Base-by-base conservation (phyloP, 2,888 invertebrate genomes). In the Oscheius myriophilus region DNA sequence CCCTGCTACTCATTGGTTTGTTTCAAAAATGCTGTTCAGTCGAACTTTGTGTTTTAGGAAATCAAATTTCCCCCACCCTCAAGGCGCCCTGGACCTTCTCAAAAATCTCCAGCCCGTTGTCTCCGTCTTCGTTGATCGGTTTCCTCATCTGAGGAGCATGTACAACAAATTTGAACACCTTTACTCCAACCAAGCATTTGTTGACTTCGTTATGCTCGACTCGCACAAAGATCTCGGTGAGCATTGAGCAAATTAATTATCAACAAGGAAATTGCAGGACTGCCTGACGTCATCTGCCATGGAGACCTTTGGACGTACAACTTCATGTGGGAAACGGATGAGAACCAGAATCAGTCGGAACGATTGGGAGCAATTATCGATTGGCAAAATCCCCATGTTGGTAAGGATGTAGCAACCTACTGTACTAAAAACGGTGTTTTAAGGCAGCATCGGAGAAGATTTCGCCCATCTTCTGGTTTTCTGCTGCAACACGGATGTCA, bases 271-370 rank as follows among this genome's bases (percentile, higher is more conserved):
- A 6, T 49, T 6, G 3, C n/a, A 63, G 63, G 63, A 18, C 26
- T 68, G 16, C 62, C 68, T n/a, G 73, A 75, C 46, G 73, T 73
- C 43, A 65, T 78, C 16, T 75, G 78, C 23, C 78, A 78, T 61
- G 78, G 78, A 11, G 78, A 78, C 55, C 66, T 78, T 14, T 78
- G 78, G 78, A 72, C 72, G 21, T 78, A 78, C 55, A 78, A 78
- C 39, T 57, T 78, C 12, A 62, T 78, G 69, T 78, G 78, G 78
- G 51, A 70, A 9, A 16, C 52, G 12, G 54, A 62, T 41, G 67
- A 65, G 33, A 70, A 73, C 57, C 69, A 69, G 0, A 25, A 41
- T 3, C 69, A 70, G 9, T 75, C 75, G 0, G 71, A 73, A 14
- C 66, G 69, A n/a, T 51, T 78, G 18, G 73, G 75, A 14, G 69